Evolutionary conservation across 2,888 invertebrate genomes (phyloP).

Genomic region (Cosmopolites sordidus): DNA sequence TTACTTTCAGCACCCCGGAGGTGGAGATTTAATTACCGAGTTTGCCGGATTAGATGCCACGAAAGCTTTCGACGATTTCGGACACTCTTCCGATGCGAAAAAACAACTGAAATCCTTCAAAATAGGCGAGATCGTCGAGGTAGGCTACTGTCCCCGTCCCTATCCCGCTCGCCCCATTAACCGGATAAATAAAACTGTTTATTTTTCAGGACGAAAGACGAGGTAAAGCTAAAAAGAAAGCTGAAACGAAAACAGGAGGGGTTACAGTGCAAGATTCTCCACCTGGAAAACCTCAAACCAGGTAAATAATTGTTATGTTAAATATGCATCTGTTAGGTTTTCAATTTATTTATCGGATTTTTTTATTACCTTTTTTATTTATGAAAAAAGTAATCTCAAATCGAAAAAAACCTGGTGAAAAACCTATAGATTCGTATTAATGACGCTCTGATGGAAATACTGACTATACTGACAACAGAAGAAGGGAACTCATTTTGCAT

Average conservation of each 20-base stretch:
- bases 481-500: too few relatives aligned
- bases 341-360: too few relatives aligned
- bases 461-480: too few relatives aligned
- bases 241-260: slow-evolving; percentile 17
- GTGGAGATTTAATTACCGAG: slow-evolving; percentile 58
- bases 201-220: slow-evolving; percentile 32
- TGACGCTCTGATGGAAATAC: too few relatives aligned
- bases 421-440: too few relatives aligned
- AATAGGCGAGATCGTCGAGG: slow-evolving; percentile 64
- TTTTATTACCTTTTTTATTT: too few relatives aligned
- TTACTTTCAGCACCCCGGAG: slow-evolving; percentile 63
- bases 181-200: background rate
- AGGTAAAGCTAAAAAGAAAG: slow-evolving; percentile 28
- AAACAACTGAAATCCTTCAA: slow-evolving; percentile 56
- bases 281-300: slow-evolving; percentile 18
- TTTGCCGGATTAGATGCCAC: slow-evolving; percentile 66
- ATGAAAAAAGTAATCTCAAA: too few relatives aligned
- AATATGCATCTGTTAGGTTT: too few relatives aligned
- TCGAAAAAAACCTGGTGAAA: too few relatives aligned
- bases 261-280: slow-evolving; percentile 16
- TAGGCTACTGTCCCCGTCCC: slow-evolving; percentile 35
- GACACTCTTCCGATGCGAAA: slow-evolving; percentile 64
- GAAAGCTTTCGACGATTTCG: slow-evolving; percentile 60
- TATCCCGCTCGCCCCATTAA: background rate
- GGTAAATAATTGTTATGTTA: too few relatives aligned